These are phyloP conservation scores for Drosophila aff. DNA, from an alignment of 1,140 invertebrate genomes.

Conservation along the genomic window DNA sequence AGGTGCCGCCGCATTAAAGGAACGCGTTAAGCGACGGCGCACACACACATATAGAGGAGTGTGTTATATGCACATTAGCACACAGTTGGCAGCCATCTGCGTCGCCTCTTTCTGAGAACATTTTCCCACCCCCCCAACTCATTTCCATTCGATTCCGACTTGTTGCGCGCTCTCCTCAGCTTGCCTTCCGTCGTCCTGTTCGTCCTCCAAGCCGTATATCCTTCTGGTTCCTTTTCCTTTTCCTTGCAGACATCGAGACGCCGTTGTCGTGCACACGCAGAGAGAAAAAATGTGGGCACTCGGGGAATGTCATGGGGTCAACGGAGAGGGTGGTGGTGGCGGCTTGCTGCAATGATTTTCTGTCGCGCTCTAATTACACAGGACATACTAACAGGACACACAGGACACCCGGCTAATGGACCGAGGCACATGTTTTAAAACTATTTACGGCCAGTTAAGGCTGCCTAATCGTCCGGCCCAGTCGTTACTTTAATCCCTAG, in stretches of 20 bases:
- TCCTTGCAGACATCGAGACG: constrained; percentile 54
- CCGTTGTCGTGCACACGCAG: constrained; percentile 26
- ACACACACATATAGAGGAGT: background rate
- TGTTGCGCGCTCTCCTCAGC: constrained; percentile 41
- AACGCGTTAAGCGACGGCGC: constrained; percentile 47
- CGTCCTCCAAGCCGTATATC: constrained; percentile 6
- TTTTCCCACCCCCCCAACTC: constrained; percentile 1
- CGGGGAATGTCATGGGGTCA: background rate
- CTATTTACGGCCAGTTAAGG: constrained; percentile 51
- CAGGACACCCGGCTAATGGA: constrained; percentile 14
- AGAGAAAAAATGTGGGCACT: background rate
- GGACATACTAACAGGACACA: background rate
- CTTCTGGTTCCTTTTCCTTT: constrained; percentile 23
- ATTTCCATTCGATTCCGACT: constrained; percentile 40
- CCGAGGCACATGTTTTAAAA: constrained; percentile 37
- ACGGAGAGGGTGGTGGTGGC: background rate
- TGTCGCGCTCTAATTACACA: constrained; percentile 27
- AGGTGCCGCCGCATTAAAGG: constrained; percentile 50
- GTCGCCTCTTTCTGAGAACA: background rate
- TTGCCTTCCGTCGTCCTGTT: constrained; percentile 9
- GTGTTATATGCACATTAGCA: constrained; percentile 22
- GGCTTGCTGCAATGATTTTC: constrained; percentile 20
- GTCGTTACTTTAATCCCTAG: background rate
- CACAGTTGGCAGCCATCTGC: constrained; percentile 46
- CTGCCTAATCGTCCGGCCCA: constrained; percentile 14